A percentile compares a stretch with the other conserved stretches of the same genome.
These are phyloP conservation scores for Ectemnius cavifrons DNA, from an alignment of 2,888 invertebrate genomes.

Conservation along the genomic window DNA sequence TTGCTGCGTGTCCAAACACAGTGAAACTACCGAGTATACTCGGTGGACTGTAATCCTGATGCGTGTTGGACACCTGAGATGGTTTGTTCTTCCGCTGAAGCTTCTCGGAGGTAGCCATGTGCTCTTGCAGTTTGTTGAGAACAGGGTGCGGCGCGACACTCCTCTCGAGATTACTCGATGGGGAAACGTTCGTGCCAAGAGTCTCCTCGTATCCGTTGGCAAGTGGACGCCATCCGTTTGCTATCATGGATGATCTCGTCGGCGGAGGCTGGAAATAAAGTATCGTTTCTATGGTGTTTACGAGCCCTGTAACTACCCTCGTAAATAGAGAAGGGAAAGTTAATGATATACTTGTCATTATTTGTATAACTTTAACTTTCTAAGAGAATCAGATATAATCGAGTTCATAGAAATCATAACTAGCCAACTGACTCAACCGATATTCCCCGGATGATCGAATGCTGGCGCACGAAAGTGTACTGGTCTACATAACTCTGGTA, in stretches of 20 bases:
- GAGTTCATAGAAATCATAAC: too few species aligned
- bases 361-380: too few species aligned
- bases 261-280: slow-evolving; percentile 37
- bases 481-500: neutral
- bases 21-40: slow-evolving; percentile 81
- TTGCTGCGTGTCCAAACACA: slow-evolving; percentile 81
- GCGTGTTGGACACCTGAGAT: slow-evolving; percentile 55
- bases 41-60: slow-evolving; percentile 65
- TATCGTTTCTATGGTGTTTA: too few species aligned
- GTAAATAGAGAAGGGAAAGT: too few species aligned
- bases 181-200: slow-evolving; percentile 66
- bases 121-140: slow-evolving; percentile 71
- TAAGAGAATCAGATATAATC: too few species aligned
- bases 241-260: slow-evolving; percentile 70
- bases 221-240: slow-evolving; percentile 74
- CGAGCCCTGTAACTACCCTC: too few species aligned
- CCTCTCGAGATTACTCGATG: slow-evolving; percentile 61
- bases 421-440: too few species aligned
- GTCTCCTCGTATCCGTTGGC: slow-evolving; percentile 69
- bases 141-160: slow-evolving; percentile 68
- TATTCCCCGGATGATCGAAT: too few species aligned
- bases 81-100: slow-evolving; percentile 62
- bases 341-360: too few species aligned
- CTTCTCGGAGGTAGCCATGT: slow-evolving; percentile 69
- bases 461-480: neutral